Evolutionary conservation across 53 echinoderm and acorn worm species (phyloP), one percentile per base, ranked within the genome.

Genomic region (Luidia sarsii): DNA sequence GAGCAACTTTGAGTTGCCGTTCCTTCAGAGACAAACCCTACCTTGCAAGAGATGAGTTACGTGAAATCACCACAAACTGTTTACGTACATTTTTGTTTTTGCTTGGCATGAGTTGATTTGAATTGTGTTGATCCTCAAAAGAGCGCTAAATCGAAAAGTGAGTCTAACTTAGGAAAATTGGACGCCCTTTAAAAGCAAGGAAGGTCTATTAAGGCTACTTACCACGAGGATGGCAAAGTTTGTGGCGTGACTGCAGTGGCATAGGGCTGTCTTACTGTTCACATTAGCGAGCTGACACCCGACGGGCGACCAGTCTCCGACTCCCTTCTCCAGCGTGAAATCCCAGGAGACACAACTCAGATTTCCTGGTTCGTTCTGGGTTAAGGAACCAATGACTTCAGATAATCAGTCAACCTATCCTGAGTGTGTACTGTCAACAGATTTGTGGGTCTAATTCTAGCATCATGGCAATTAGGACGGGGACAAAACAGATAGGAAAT

Each of bases 271-370:
- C 7, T 35, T 3, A 50, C 52, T 33, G 70, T 50, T 52, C 8
- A 51, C 8, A 33, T 51, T 70, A 7, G 60, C 77, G 69, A 75
- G 75, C 52, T 75, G 50, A 52, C 89, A 88, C 7, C 89, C 89
- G 7, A 36, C 30, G 22, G 49, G 60, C 3, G 89, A 83, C 89
- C 89, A 88, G 25, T 83, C 83, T 1, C 89, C 83, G 28, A 48
- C 27, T 10, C 72, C 81, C 2, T 71, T 25, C 3, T 88, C 51
- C 60, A 74, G 56, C 10, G 24, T 70, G 35, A 88, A 88, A 35
- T 88, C 83, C 89, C 89, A 88, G 33, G 39, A 88, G 27, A 88
- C 89, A 46, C 89, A 88, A 2, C 70, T 36, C 38, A 75, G 66
- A 8, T 46, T 65, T 33, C 28, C 19, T 43, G 41, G 18, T 45